Conservation (phyloP, 2,888 invertebrate genomes). For the Netelia inedita region DNA sequence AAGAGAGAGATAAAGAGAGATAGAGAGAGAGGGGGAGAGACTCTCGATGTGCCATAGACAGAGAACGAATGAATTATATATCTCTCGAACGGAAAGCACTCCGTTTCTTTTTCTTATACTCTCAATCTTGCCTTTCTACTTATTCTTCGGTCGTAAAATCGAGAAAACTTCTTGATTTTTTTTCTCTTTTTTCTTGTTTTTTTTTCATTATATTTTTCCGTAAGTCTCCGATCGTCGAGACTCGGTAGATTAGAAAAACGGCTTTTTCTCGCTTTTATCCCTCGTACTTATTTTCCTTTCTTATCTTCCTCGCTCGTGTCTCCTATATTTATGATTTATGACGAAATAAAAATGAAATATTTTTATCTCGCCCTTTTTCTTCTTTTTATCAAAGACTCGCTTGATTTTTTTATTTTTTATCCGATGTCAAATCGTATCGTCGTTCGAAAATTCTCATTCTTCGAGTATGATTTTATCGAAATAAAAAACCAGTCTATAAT, state of each 20-base stretch:
- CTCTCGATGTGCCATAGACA: conserved; percentile 71
- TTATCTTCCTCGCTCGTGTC: no score
- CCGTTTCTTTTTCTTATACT: conserved; percentile 41
- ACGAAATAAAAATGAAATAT: no score
- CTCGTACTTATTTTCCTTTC: not conserved
- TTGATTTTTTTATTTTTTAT: no score
- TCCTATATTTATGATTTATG: no score
- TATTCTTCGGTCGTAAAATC: conserved; percentile 44
- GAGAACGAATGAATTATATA: conserved; percentile 76
- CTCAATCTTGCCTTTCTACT: conserved; percentile 43
- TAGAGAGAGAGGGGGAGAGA: conserved; percentile 1
- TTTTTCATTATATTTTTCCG: not conserved
- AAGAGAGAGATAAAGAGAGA: conserved; percentile 5
- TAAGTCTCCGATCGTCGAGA: conserved; percentile 1
- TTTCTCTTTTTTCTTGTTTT: not conserved
- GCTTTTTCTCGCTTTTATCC: not conserved
- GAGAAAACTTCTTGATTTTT: conserved; percentile 28
- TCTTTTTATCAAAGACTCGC: no score
- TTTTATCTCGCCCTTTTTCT: no score
- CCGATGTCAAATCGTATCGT: no score
- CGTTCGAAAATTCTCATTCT: no score
- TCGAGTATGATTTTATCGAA: no score
- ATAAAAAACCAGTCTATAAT: not conserved
- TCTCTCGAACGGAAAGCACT: conserved; percentile 53
- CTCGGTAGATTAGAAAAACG: conserved; percentile 14